Base-by-base conservation (phyloP, 2,113 vertebrate species). In the Todiramphus saurophagus region DNA sequence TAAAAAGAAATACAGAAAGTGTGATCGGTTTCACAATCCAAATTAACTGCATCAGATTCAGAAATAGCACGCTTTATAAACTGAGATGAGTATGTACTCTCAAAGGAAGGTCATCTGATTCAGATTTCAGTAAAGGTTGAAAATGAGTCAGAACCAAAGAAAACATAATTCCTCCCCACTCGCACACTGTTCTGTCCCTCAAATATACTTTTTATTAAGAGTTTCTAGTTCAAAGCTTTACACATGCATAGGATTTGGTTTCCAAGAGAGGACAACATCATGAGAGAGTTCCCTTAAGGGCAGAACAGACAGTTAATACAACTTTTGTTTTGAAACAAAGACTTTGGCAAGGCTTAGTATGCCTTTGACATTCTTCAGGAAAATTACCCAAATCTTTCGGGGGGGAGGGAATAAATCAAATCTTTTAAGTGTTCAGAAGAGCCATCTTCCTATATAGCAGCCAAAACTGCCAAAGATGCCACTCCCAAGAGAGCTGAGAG, bases 71-170 rank as follows among this genome's bases (percentile, higher is more conserved):
- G 19, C 89, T 92, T 93, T 74, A 93, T 73, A 93, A 93, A 83
- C n/a, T 37, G 55, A 94, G 83, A 83, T 80, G 83, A 93, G 37
- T 62, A n/a, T 64, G 55, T 44, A 62, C 39, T 73, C 68, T 69
- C 73, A 96, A 43, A 95, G 89, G 95, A 96, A 97, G 93, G 89
- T 91, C 59, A 92, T 86, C 96, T 96, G 93, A 95, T 95, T 94
- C 92, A 96, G 67, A 53, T 87, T 86, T 66, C 88, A 91, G 62
- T 80, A 97, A 96, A 97, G 86, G 85, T 56, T 94, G 72, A 95
- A 96, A 97, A 95, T 95, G 74, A 96, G 81, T 96, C 89, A 97
- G 68, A 91, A 77, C 72, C 66, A 95, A 91, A 94, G 66, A 93
- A 97, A 89, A 87, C n/a, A 59, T 44, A 92, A 93, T 88, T 74